Conservation (phyloP, 2,113 vertebrate genomes). For the Brachirus orientalis region DNA sequence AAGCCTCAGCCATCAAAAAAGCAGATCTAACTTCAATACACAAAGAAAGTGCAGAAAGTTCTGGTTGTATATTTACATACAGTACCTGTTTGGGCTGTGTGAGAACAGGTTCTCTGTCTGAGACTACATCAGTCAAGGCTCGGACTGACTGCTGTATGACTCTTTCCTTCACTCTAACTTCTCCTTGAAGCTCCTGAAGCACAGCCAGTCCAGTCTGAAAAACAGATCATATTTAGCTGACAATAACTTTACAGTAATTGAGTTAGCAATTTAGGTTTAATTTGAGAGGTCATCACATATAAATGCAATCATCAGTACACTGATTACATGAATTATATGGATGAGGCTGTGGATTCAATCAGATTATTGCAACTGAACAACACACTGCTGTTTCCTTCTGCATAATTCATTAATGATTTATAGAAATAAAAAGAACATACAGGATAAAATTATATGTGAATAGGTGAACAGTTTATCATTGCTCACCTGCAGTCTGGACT, state of each 20-base stretch:
- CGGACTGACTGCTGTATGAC: slow-evolving; percentile 84
- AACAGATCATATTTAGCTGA: slow-evolving; percentile 19
- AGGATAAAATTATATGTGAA: neutral
- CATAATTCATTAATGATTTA: too few species aligned
- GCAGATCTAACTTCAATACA: neutral
- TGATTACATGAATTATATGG: too few species aligned
- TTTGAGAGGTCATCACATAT: too few species aligned
- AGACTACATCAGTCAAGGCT: slow-evolving; percentile 81
- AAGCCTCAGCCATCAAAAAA: too few species aligned
- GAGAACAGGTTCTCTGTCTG: slow-evolving; percentile 71
- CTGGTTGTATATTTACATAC: neutral
- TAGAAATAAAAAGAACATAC: too few species aligned
- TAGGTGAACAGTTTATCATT: neutral
- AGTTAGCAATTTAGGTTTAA: too few species aligned
- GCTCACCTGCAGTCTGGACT: slow-evolving; percentile 89
- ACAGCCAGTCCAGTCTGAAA: slow-evolving; percentile 81
- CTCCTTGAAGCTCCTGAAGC: slow-evolving; percentile 83
- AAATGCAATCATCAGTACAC: too few species aligned
- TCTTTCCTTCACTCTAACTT: slow-evolving; percentile 84
- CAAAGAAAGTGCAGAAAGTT: neutral
- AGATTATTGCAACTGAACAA: neutral
- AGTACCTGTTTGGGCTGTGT: slow-evolving; percentile 85
- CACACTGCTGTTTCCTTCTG: neutral
- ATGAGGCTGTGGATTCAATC: too few species aligned
- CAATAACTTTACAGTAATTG: neutral